Conservation (phyloP, 2,113 vertebrate species). For the Bubo bubo region DNA sequence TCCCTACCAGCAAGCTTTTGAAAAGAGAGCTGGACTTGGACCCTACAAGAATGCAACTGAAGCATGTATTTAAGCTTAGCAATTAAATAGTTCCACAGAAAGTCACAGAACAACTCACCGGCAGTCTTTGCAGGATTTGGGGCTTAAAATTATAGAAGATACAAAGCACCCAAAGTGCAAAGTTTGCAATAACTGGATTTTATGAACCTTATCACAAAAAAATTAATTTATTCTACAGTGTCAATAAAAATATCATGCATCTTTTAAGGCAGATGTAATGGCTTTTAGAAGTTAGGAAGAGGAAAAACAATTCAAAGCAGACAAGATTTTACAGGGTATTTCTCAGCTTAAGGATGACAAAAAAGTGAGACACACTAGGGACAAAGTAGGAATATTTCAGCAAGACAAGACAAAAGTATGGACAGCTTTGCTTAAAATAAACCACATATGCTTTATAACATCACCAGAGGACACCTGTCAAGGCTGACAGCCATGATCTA, state of each 20-base stretch:
- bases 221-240: background rate
- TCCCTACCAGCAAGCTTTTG: background rate
- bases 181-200: background rate
- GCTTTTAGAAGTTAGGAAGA: background rate
- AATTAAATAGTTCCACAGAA: background rate
- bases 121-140: background rate
- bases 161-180: background rate
- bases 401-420: background rate
- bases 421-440: conserved; percentile 14
- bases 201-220: background rate
- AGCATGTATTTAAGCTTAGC: background rate
- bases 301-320: background rate
- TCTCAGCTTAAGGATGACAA: background rate
- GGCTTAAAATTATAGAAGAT: background rate
- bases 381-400: background rate
- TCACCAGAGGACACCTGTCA: conserved; percentile 21
- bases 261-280: background rate
- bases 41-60: background rate
- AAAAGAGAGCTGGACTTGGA: background rate
- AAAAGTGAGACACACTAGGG: background rate
- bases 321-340: background rate
- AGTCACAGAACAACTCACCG: background rate
- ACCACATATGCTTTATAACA: background rate
- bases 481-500: background rate
- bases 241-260: background rate